Percentiles rank a stretch among this genome's conserved stretches.
phyloP scores from a whole-genome alignment of 92 coral and sea anemone genomes.

The Zoanthus solanderi region DNA sequence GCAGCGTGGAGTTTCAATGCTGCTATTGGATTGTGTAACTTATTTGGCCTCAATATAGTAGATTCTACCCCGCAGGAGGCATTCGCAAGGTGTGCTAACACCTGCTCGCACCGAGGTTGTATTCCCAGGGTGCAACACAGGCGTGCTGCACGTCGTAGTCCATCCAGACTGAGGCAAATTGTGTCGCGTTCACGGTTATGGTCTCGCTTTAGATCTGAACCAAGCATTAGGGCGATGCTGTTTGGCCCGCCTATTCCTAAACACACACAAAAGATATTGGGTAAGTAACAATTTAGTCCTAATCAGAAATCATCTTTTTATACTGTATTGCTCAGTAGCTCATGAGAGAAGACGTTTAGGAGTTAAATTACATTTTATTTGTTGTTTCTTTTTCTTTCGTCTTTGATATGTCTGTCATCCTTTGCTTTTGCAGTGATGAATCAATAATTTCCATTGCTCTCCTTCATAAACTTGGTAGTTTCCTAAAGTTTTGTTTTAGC shows the following conservation, averaged over 20 bases:
- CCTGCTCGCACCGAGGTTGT: slow-evolving; percentile 97
- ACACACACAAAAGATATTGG: neutral
- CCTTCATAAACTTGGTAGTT: no score
- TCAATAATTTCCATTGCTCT: no score
- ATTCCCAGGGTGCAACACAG: slow-evolving; percentile 95
- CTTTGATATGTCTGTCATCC: no score
- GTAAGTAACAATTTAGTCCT: neutral
- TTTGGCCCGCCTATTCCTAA: slow-evolving; percentile 70
- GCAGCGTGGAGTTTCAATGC: slow-evolving; percentile 93
- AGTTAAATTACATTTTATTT: no score
- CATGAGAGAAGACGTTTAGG: neutral
- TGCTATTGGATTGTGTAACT: slow-evolving; percentile 48
- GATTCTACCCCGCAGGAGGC: slow-evolving; percentile 97
- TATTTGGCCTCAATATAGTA: slow-evolving; percentile 67
- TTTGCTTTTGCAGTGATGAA: no score
- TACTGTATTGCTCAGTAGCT: neutral
- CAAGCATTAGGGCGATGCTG: slow-evolving; percentile 93
- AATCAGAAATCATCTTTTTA: neutral
- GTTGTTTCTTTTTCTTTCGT: no score
- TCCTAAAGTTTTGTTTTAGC: no score
- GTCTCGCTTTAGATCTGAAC: slow-evolving; percentile 89
- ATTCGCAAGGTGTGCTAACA: slow-evolving; percentile 92
- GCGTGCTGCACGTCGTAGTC: slow-evolving; percentile 95
- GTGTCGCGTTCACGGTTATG: slow-evolving; percentile 97
- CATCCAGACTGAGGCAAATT: slow-evolving; percentile 95